phyloP scores from a whole-genome alignment of 2,888 invertebrate genomes.

The Scaeva pyrastri region DNA sequence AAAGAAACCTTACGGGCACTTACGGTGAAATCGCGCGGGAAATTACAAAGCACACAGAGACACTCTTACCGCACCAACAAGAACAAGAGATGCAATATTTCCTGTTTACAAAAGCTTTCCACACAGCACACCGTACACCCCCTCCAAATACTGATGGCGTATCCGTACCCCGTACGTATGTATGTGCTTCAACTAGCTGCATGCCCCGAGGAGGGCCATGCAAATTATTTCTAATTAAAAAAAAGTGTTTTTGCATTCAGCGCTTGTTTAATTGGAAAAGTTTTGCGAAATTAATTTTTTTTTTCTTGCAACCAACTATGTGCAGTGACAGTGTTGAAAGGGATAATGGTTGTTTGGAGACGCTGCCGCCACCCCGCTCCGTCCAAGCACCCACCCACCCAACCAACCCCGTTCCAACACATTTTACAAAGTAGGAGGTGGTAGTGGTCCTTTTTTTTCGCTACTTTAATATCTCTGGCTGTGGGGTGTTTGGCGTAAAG shows the following conservation, averaged over 20 bases:
- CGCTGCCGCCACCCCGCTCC: neutral
- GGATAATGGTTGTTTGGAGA: constrained; percentile 62
- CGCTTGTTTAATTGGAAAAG: constrained; percentile 74
- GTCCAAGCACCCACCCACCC: too few species aligned
- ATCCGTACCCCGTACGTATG: neutral
- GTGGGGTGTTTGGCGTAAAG: neutral
- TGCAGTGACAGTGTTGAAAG: constrained; percentile 70
- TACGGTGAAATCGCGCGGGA: constrained; percentile 44
- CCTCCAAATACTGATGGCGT: too few species aligned
- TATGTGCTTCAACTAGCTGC: constrained; percentile 36
- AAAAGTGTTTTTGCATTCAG: constrained; percentile 69
- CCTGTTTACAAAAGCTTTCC: constrained; percentile 50
- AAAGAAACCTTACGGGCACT: constrained; percentile 22
- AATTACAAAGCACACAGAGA: constrained; percentile 40
- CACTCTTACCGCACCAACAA: constrained; percentile 30
- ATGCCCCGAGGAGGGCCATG: constrained; percentile 59
- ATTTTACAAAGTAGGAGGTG: neutral
- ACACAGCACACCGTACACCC: too few species aligned
- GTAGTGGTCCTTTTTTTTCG: neutral
- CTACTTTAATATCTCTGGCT: constrained; percentile 31
- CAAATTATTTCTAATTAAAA: constrained; percentile 74
- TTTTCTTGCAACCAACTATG: constrained; percentile 47
- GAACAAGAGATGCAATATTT: constrained; percentile 64
- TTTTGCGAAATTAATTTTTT: constrained; percentile 65
- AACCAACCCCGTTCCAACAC: neutral